A percentile compares a stretch with the other conserved stretches of the same genome.
These are phyloP conservation scores for Boleophthalmus pectinirostris DNA, from an alignment of 2,113 vertebrate species.

Conservation along the genomic window DNA sequence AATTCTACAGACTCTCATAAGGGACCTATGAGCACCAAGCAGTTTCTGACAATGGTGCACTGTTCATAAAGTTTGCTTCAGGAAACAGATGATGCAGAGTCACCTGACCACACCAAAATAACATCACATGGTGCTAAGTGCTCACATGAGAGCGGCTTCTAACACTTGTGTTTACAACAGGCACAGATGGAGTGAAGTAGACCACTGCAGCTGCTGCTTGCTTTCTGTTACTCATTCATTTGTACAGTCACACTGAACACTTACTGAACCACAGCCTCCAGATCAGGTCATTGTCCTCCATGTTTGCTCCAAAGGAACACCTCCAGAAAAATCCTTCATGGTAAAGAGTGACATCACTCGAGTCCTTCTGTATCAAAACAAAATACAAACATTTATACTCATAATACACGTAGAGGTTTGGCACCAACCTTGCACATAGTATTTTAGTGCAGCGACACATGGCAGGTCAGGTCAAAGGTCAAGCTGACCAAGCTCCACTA, in stretches of 20 bases:
- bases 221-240: not conserved
- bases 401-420: not conserved
- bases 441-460: not conserved
- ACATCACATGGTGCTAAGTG: slow-evolving; percentile 56
- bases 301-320: slow-evolving; percentile 82
- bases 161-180: not conserved
- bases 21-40: slow-evolving; percentile 32
- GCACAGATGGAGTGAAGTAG: slow-evolving; percentile 1
- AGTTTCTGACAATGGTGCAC: slow-evolving; percentile 49
- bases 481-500: slow-evolving; percentile 31
- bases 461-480: slow-evolving; percentile 40
- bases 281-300: slow-evolving; percentile 77
- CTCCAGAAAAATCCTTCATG: slow-evolving; percentile 98
- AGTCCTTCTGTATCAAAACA: slow-evolving; percentile 35
- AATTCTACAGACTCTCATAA: slow-evolving; percentile 54
- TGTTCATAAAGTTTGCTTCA: slow-evolving; percentile 42
- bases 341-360: slow-evolving; percentile 69
- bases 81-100: slow-evolving; percentile 40
- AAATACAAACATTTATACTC: not conserved
- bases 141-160: slow-evolving; percentile 42
- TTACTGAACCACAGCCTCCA: slow-evolving; percentile 94
- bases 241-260: slow-evolving; percentile 36
- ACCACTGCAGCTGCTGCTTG: not conserved
- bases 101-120: slow-evolving; percentile 59
- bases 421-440: slow-evolving; percentile 10